Evolutionary conservation across 2,113 vertebrate species (phyloP), one percentile per base, ranked within the genome.

Genomic region (Corythaeola cristata): DNA sequence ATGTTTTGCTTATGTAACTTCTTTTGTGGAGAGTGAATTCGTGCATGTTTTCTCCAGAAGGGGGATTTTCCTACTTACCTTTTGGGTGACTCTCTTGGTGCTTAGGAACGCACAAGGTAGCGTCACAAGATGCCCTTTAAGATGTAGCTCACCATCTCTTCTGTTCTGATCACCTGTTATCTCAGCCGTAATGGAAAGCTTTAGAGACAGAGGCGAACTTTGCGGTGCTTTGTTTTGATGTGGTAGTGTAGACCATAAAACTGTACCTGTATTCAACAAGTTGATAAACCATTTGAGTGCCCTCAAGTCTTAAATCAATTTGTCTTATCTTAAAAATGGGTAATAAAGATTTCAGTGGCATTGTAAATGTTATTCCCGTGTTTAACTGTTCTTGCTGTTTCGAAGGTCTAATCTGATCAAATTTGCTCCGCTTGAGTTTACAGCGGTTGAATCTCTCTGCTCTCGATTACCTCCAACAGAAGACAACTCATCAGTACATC

Each of bases 281-380:
- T n/a, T 39, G 15, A 49, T 26, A 33, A 78, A 56, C 30, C 66
- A 6, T 2, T 15, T 19, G 66, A 63, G 79, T 12, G 66, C 71
- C 79, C 56, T 59, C 2, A 1, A 71, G 56, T 32, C 50, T 92
- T 66, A 56, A 88, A 56, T 74, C 77, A 77, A 69, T 93, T 86
- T 76, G 12, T 35, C 44, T 92, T 92, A 92, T 94, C 86, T 78
- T 71, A 49, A 66, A 90, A 85, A 28, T 2, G 41, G 39, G 81
- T 32, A 28, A 77, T 91, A 87, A 89, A 91, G 8, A 3, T 49
- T 27, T 89, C 24, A 21, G 52, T 78, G 90, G 44, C 30, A 15
- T 69, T 66, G 27, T 89, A 87, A 68, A 84, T 4, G 19, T 28
- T 47, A 15, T 64, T 89, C 11, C 72, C 12, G 12, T 64, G 53